Evolutionary conservation across 2,113 vertebrate species (phyloP).

Genomic region (Gasterosteus aculeatus): DNA sequence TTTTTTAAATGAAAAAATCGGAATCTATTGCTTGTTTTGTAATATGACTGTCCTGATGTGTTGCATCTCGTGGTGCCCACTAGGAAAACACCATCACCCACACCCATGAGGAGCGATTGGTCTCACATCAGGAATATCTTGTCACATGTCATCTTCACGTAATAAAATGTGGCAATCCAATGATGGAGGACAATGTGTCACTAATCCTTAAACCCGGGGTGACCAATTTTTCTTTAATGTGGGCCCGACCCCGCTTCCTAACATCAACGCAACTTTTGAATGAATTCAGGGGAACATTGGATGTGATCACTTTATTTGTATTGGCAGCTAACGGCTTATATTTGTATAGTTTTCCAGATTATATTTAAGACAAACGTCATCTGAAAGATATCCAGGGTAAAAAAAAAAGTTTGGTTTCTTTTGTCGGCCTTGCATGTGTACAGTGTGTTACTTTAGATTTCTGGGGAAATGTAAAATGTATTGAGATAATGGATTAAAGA

Average conservation of each 20-base stretch:
- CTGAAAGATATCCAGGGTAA: not conserved
- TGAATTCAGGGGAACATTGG: not conserved
- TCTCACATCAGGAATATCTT: not conserved
- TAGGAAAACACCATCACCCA: not conserved
- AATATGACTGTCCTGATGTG: not conserved
- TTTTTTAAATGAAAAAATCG: slow-evolving; percentile 10
- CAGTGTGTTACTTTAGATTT: not conserved
- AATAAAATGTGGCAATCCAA: not conserved
- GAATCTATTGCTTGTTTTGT: not conserved
- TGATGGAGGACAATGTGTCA: not conserved
- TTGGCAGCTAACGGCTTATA: slow-evolving; percentile 40
- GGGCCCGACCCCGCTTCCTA: no score
- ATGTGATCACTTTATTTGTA: not conserved
- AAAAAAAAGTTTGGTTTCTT: not conserved
- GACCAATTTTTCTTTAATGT: not conserved
- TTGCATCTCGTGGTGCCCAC: not conserved
- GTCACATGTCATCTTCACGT: not conserved
- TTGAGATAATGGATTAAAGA: slow-evolving; percentile 3
- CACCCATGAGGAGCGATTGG: not conserved
- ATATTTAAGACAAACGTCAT: not conserved
- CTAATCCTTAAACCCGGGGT: not conserved
- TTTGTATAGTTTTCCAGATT: no score
- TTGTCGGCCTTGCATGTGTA: slow-evolving; percentile 7
- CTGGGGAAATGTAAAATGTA: not conserved
- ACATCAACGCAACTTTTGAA: not conserved